Evolutionary conservation across 2,888 invertebrate genomes (phyloP).

Genomic region (Heteropelma amictum): DNA sequence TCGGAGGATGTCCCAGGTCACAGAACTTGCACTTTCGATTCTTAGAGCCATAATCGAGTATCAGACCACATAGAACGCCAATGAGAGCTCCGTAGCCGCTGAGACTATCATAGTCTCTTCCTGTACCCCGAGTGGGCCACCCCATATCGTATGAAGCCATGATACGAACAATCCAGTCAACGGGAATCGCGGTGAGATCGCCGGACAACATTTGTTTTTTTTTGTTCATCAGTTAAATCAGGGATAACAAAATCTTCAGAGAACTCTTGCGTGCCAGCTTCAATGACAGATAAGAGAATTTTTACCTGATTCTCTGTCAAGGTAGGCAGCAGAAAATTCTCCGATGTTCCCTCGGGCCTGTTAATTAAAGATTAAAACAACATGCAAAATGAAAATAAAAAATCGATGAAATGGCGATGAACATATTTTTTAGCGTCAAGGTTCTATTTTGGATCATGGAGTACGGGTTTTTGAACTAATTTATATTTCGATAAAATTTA

Average conservation of each 20-base stretch:
- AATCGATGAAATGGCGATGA: too few relatives aligned
- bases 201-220: slow-evolving; percentile 2
- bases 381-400: too few relatives aligned
- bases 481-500: too few relatives aligned
- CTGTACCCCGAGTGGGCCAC: slow-evolving; percentile 60
- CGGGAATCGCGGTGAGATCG: slow-evolving; percentile 3
- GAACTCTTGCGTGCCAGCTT: background rate
- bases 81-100: slow-evolving; percentile 61
- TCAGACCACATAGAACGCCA: slow-evolving; percentile 43
- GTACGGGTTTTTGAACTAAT: too few relatives aligned
- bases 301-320: slow-evolving; percentile 18
- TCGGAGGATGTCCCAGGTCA: slow-evolving; percentile 45
- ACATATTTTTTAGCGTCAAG: too few relatives aligned
- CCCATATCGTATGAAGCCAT: slow-evolving; percentile 63
- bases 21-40: slow-evolving; percentile 62
- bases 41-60: slow-evolving; percentile 57
- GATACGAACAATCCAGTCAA: slow-evolving; percentile 25
- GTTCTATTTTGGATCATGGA: too few relatives aligned
- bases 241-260: slow-evolving; percentile 1
- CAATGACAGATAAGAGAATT: background rate
- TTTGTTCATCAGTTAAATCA: background rate
- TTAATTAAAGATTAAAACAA: too few relatives aligned
- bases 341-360: too few relatives aligned
- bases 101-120: slow-evolving; percentile 62
- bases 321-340: too few relatives aligned